Evolutionary conservation across 2,797 vertebrate genomes (phyloP).

Genomic region (Sardinella longiceps): DNA sequence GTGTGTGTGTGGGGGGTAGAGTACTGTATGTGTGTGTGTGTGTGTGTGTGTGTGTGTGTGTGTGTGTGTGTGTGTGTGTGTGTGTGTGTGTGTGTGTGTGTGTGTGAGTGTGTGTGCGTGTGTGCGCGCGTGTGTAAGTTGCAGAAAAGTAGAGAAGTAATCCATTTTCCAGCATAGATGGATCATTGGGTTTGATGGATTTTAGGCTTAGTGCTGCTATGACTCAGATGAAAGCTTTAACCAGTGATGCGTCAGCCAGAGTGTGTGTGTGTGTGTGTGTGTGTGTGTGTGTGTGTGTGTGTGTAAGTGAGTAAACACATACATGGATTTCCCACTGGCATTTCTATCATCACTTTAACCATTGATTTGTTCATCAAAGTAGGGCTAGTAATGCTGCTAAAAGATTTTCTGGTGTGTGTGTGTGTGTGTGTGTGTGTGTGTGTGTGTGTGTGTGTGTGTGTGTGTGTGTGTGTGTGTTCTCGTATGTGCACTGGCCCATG

Average conservation of each 20-base stretch:
- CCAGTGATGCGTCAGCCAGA: background rate
- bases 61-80: too few relatives aligned
- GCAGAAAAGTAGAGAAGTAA: background rate
- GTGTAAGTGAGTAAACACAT: background rate
- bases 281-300: background rate
- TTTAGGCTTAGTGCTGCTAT: background rate
- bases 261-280: background rate
- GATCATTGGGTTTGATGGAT: background rate
- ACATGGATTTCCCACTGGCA: background rate
- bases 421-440: background rate
- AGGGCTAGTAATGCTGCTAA: slow-evolving; percentile 9
- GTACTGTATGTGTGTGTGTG: too few relatives aligned
- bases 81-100: background rate
- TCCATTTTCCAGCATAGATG: background rate
- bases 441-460: background rate
- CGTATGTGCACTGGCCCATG: background rate
- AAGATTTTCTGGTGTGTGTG: background rate
- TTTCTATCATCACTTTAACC: background rate
- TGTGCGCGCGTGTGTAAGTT: background rate
- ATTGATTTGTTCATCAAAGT: background rate
- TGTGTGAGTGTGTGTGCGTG: background rate
- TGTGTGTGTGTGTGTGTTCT: background rate
- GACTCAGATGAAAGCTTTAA: background rate
- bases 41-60: background rate
- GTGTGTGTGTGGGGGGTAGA: background rate